Percentiles rank a stretch among this genome's conserved stretches.
Conservation (phyloP, 1,140 invertebrate species). For the Laupala kohalensis region DNA sequence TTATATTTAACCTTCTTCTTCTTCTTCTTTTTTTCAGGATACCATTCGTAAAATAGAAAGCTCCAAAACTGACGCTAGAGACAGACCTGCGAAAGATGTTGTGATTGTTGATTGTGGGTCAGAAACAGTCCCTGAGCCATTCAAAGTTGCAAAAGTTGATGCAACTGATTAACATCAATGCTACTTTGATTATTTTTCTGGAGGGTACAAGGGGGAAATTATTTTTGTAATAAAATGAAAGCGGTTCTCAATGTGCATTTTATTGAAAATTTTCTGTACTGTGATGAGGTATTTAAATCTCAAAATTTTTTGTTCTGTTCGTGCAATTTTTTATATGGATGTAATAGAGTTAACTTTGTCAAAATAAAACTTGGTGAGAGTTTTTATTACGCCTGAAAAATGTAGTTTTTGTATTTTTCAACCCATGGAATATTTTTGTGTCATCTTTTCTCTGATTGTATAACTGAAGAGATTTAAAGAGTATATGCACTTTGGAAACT, state of each 20-base stretch:
- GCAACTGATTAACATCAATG: slow-evolving; percentile 48
- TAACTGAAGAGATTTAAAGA: neutral
- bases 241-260: too few relatives aligned
- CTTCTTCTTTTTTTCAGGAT: slow-evolving; percentile 36
- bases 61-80: slow-evolving; percentile 54
- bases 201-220: neutral
- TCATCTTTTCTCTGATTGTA: neutral
- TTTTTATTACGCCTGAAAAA: too few relatives aligned
- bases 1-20: neutral
- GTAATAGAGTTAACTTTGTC: too few relatives aligned
- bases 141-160: slow-evolving; percentile 67
- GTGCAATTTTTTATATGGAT: too few relatives aligned
- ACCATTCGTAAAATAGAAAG: slow-evolving; percentile 76
- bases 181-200: neutral
- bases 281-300: too few relatives aligned
- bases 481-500: neutral
- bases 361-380: too few relatives aligned
- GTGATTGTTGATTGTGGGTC: slow-evolving; percentile 60
- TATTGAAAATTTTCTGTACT: too few relatives aligned
- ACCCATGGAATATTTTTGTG: neutral
- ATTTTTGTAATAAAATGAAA: neutral
- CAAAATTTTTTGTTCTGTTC: too few relatives aligned
- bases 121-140: slow-evolving; percentile 56
- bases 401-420: too few relatives aligned
- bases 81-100: slow-evolving; percentile 67